phyloP scores from a whole-genome alignment of 2,888 invertebrate species.

The Salticus scenicus region DNA sequence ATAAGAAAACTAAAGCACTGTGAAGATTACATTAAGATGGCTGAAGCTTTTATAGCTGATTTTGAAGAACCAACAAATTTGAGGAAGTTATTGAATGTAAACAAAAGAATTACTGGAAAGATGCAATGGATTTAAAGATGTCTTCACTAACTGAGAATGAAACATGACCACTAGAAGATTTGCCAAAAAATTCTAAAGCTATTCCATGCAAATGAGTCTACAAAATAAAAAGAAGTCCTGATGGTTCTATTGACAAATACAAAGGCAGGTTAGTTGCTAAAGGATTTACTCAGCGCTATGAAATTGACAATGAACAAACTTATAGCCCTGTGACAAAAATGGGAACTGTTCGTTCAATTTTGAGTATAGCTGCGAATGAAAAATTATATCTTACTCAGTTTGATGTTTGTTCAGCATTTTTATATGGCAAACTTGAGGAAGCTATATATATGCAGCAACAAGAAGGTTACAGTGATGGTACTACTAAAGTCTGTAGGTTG shows the following conservation, averaged over 20 bases:
- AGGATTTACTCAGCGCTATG: conserved; percentile 38
- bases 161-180: conserved; percentile 18
- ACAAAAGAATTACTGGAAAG: conserved; percentile 21
- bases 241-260: conserved; percentile 34
- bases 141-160: conserved; percentile 16
- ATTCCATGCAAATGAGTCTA: conserved; percentile 59
- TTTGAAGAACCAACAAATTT: conserved; percentile 18
- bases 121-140: conserved; percentile 25
- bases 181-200: background rate
- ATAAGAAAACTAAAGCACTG: background rate
- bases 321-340: too few species aligned
- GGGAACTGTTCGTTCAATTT: too few species aligned
- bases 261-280: conserved; percentile 15
- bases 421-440: too few species aligned
- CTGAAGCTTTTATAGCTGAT: conserved; percentile 23
- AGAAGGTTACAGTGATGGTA: too few species aligned
- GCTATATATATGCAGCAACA: too few species aligned
- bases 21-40: conserved; percentile 14
- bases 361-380: too few species aligned
- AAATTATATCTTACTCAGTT: too few species aligned
- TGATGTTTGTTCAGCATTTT: too few species aligned
- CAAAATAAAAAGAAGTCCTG: conserved; percentile 55
- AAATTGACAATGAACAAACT: too few species aligned
- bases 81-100: conserved; percentile 19
- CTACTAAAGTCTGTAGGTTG: conserved; percentile 17